Base-by-base conservation (phyloP, 1,140 invertebrate genomes). In the Drosophila santomea region DNA sequence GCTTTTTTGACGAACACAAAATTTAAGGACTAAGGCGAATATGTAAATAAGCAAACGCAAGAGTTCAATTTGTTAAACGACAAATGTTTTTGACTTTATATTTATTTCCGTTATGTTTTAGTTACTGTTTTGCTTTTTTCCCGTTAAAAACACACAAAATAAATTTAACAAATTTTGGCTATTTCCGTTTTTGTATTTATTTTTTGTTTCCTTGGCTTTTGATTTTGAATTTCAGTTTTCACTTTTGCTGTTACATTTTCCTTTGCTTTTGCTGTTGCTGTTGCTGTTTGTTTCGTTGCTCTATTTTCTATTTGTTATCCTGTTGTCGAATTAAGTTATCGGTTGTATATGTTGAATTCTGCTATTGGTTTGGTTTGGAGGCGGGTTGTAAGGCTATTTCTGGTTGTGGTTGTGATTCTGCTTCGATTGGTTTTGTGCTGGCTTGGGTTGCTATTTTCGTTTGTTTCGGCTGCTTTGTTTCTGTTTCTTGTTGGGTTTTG, bases 121-220 rank as follows among this genome's bases (percentile, higher is more conserved):
- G 52, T 68, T 20, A 15, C 15, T 10, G 55, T 75, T 56, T 58
- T 45, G 23, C 38, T 66, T 62, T 60, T 78, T 67, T 58, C 48
- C 23, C 17, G 39, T 63, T 75, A 56, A 72, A 64, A 68, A 81
- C 67, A 76, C 71, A 83, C 66, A 76, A 83, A 88, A 89, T 71
- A 83, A 88, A 81, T 88, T 88, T 88, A 88, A 88, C 83, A 88
- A 88, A 88, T 88, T 79, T 88, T 88, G 83, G 84, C 83, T 88
- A 88, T 88, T 88, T 86, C 64, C 38, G 61, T 78, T 86, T 79
- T 60, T 39, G 64, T 67, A 48, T 64, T 54, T 54, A 68, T 78
- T 61, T 63, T 59, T 62, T 43, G 68, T 83, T 73, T 75, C 32
- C 15, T 78, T 83, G 78, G 69, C 45, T 69, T 78, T 68, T 64